Conservation (phyloP, 2,113 vertebrate genomes). For the Junco hyemalis region DNA sequence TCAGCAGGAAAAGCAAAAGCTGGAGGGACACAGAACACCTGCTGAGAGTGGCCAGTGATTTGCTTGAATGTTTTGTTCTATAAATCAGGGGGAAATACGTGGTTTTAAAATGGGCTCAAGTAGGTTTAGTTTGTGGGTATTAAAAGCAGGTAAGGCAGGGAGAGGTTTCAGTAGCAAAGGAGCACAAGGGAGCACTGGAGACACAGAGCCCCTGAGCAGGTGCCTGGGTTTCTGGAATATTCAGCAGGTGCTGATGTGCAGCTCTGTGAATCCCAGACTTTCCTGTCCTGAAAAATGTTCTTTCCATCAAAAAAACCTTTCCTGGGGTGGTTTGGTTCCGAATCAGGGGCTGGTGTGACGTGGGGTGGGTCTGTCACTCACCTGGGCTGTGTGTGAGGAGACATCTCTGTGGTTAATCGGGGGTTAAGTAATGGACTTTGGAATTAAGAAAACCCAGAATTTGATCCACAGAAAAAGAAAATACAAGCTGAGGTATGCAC, state of each 20-base stretch:
- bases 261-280: not conserved
- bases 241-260: not conserved
- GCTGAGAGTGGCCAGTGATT: fast-evolving
- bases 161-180: not conserved
- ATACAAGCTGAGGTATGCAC: not conserved
- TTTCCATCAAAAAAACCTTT: not conserved
- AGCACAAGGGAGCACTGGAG: not conserved
- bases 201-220: not conserved
- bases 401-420: not conserved
- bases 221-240: not conserved
- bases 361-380: not conserved
- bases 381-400: not conserved
- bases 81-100: not conserved
- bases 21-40: not conserved
- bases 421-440: not conserved
- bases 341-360: not conserved
- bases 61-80: not conserved
- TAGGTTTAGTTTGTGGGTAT: not conserved
- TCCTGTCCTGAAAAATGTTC: not conserved
- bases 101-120: not conserved
- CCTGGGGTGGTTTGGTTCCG: not conserved
- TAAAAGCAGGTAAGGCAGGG: not conserved
- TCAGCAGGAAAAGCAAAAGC: not conserved
- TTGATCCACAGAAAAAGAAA: not conserved
- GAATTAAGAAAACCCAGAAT: not conserved